phyloP scores from a whole-genome alignment of 2,113 vertebrate species.

The Boleophthalmus pectinirostris region DNA sequence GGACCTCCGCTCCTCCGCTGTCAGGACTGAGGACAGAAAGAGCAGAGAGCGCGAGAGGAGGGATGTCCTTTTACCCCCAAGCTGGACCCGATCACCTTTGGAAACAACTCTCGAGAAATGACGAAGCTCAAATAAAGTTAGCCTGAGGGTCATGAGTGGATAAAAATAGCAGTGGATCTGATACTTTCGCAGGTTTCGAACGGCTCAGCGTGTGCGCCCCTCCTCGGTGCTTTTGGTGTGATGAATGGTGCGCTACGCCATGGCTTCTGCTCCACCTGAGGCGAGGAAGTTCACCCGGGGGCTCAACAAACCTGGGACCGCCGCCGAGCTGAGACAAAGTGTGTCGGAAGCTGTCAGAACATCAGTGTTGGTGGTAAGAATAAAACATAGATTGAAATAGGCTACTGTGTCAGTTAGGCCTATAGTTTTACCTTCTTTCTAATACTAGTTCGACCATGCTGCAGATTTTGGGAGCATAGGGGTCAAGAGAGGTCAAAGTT shows the following conservation, averaged over 20 bases:
- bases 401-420: no score
- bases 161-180: slow-evolving; percentile 2
- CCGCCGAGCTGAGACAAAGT: slow-evolving; percentile 92
- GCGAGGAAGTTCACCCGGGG: slow-evolving; percentile 91
- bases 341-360: slow-evolving; percentile 92
- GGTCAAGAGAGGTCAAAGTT: slow-evolving; percentile 1
- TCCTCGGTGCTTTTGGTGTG: slow-evolving; percentile 2
- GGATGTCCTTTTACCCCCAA: slow-evolving; percentile 12
- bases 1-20: slow-evolving; percentile 27
- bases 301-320: slow-evolving; percentile 92
- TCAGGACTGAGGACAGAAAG: slow-evolving; percentile 21
- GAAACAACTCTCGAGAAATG: not conserved
- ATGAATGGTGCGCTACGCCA: slow-evolving; percentile 40
- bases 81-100: not conserved
- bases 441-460: not conserved
- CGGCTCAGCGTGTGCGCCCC: not conserved
- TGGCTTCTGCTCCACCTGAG: slow-evolving; percentile 81
- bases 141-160: not conserved
- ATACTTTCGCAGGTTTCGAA: slow-evolving; percentile 20
- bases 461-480: not conserved
- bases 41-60: not conserved
- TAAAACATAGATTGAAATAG: not conserved
- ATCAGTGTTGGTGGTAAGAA: slow-evolving; percentile 85
- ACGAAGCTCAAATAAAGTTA: slow-evolving; percentile 1
- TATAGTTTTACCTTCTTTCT: not conserved